phyloP scores from a whole-genome alignment of 2,888 invertebrate genomes.

The Malthinus seriepunctatus region DNA sequence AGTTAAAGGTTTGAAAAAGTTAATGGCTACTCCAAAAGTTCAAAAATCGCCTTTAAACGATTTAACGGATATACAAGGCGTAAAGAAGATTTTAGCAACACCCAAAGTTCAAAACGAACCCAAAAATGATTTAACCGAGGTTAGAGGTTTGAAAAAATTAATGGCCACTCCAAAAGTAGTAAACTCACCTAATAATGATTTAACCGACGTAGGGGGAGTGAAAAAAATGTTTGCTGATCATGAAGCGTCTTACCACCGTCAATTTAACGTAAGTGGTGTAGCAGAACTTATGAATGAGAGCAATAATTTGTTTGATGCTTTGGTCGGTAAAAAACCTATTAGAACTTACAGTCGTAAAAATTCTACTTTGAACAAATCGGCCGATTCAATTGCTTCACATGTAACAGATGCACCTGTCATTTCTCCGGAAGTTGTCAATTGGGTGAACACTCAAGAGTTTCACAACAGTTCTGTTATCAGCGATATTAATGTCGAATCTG shows the following conservation, averaged over 20 bases:
- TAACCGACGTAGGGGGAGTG: constrained; percentile 49
- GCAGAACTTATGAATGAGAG: constrained; percentile 4
- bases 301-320: constrained; percentile 6
- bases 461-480: background rate
- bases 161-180: constrained; percentile 30
- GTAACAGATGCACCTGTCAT: background rate
- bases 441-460: constrained; percentile 8
- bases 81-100: constrained; percentile 45
- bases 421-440: background rate
- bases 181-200: constrained; percentile 50
- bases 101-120: constrained; percentile 24
- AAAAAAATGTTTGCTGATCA: constrained; percentile 33
- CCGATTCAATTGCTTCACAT: background rate
- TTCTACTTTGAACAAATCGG: background rate
- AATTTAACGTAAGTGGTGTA: constrained; percentile 8
- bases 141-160: constrained; percentile 45
- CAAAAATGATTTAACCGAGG: constrained; percentile 18
- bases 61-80: constrained; percentile 51
- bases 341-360: constrained; percentile 14
- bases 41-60: constrained; percentile 46
- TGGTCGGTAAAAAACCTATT: constrained; percentile 7
- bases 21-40: constrained; percentile 24
- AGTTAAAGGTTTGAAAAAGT: constrained; percentile 12
- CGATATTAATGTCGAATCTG: too few species aligned
- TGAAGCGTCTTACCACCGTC: background rate